Base-by-base conservation (phyloP, 2,888 invertebrate genomes). In the Tenthredo livida region DNA sequence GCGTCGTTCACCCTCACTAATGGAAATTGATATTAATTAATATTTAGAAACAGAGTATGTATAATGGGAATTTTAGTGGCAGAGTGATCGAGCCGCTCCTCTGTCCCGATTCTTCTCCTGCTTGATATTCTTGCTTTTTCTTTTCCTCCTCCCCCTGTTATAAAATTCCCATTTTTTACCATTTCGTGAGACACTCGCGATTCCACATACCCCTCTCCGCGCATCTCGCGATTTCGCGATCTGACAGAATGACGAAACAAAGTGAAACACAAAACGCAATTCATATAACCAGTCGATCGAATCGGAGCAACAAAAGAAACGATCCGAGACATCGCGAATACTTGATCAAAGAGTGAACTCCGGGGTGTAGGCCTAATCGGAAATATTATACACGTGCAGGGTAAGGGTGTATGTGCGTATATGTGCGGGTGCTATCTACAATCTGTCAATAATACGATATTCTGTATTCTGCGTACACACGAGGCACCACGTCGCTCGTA, bases 1-100 rank as follows among this genome's bases (percentile, higher is more conserved):
- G 96, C 95, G 90, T 98, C 98, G 93, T 98, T 97, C 88, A 98
- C 96, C 86, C 98, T 95, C 87, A 98, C 95, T 84, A 88, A 67
- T 25, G 50, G 5, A 33, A 73, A 73, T 21, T 73, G 17, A 73
- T 40, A 17, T 73, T 17, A 37, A 43, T 40, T 21, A 73, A 67
- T 67, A 29, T 67, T 67, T 33, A 1, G 33, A 29, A 67, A 33
- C 67, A 21, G 58, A 21, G n/a, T 61, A 33, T 2, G 4, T 29
- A 25, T 25, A 61, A 61, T 10, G 10, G 21, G 61, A 25, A 4
- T 50, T 50, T 9, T 17, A 50, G 17, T 50, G 50, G 50, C 50
- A 50, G n/a, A 7, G n/a, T n/a, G 50, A 50, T n/a, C 50, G 50
- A 6, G 17, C 17, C 50, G 54, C n/a, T 54, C 54, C 54, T n/a